Base-by-base conservation (phyloP, 2,888 invertebrate species). In the Dorcus parallelipipedus region DNA sequence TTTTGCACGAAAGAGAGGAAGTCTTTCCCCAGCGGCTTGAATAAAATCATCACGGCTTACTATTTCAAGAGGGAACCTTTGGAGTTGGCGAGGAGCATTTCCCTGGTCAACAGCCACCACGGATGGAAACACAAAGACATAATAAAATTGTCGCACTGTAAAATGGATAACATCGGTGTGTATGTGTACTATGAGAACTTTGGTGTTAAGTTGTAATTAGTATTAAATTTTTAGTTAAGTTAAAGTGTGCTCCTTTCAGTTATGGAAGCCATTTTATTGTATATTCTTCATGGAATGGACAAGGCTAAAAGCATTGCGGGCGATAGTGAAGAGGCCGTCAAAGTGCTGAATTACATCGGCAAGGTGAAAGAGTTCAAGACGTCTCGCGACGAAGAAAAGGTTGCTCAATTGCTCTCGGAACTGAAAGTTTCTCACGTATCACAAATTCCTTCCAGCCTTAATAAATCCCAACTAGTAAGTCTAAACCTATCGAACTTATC, bases 71-170 rank as follows among this genome's bases (percentile, higher is more conserved):
- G 84, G 72, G 80, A 83, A 9, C 83, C 88, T 0, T 73, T 82
- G 72, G 82, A 84, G 52, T 78, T 91, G 43, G 86, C 85, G 0
- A 80, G 83, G 66, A 84, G 85, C 64, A 81, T 89, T 17, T 84
- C 86, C 3, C 82, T 83, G 70, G 83, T 83, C 54, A 83, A 82
- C 52, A 83, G 85, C 7, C 82, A 85, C 62, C 83, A 87, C 67
- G 87, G 88, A 3, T 88, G 90, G 80, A 83, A 84, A 0, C 91
- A 92, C 72, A 86, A 85, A 68, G 90, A 89, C 66, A 79, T 91
- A n/a, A 77, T 88, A 1, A 83, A 84, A 66, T 81, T 87, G 68
- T 84, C 81, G 33, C 88, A 88, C 72, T 69, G 83, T 3, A 84
- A 84, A 72, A 65, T 82, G 47, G 75, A 77, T n/a, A 75, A 76